Percentiles rank a stretch among this genome's conserved stretches.
Evolutionary conservation across 1,140 invertebrate genomes (phyloP).

Genomic region (Drosophila nannoptera): DNA sequence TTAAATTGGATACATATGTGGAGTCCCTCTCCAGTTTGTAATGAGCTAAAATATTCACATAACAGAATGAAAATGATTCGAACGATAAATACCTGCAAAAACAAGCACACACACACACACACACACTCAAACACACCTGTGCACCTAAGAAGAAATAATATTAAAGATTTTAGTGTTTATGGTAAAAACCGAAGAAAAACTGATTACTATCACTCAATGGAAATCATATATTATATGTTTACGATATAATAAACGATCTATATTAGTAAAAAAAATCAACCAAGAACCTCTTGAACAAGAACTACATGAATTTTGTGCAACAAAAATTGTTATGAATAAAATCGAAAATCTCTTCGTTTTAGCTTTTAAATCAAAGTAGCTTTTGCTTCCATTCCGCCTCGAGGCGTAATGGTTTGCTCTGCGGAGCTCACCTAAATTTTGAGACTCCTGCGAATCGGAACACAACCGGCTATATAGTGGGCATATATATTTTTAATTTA

Average conservation of each 20-base stretch:
- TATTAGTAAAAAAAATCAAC: conserved; percentile 42
- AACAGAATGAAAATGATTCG: conserved; percentile 9
- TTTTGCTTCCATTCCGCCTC: conserved; percentile 7
- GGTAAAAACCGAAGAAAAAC: conserved; percentile 60
- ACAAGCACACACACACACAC: conserved; percentile 3
- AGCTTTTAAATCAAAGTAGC: conserved; percentile 31
- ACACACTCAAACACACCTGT: conserved; percentile 3
- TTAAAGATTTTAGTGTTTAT: conserved; percentile 70
- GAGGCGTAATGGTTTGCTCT: neutral
- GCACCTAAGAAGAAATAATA: conserved; percentile 7
- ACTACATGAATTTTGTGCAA: conserved; percentile 17
- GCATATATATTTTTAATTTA: neutral
- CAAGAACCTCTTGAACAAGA: conserved; percentile 30
- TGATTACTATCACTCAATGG: conserved; percentile 19
- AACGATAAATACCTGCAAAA: conserved; percentile 51
- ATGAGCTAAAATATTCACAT: conserved; percentile 15
- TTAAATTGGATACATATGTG: conserved; percentile 39
- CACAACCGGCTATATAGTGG: neutral
- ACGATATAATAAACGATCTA: conserved; percentile 55
- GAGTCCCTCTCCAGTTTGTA: conserved; percentile 31
- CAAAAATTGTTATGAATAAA: conserved; percentile 45
- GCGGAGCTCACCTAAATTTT: neutral
- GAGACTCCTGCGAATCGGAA: neutral
- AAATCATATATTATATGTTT: conserved; percentile 48
- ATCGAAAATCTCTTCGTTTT: conserved; percentile 37